These are phyloP conservation scores for Archips crataeganus DNA, from an alignment of 2,888 invertebrate genomes.

Conservation along the genomic window DNA sequence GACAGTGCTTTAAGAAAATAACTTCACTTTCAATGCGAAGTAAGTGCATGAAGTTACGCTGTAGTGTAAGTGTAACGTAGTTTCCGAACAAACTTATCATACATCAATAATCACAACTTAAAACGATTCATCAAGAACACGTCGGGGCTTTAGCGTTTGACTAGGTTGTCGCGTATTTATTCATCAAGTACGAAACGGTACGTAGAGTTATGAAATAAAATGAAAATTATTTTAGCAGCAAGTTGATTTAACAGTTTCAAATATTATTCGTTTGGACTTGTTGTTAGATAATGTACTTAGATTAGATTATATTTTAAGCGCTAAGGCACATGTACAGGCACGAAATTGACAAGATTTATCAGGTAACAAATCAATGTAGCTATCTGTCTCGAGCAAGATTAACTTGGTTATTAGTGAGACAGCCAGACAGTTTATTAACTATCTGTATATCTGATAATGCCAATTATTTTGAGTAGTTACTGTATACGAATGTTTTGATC, in stretches of 20 bases:
- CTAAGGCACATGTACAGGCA: slow-evolving; percentile 25
- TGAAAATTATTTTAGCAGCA: background rate
- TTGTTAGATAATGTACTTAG: background rate
- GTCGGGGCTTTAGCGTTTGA: no score
- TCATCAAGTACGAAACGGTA: no score
- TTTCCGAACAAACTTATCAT: no score
- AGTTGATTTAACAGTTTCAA: background rate
- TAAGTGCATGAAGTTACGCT: background rate
- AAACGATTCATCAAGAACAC: no score
- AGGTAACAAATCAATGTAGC: slow-evolving; percentile 39
- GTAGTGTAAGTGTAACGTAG: no score
- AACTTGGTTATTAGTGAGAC: slow-evolving; percentile 38
- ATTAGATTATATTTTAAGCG: slow-evolving; percentile 16
- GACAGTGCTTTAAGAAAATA: slow-evolving; percentile 22
- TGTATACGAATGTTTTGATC: slow-evolving; percentile 7
- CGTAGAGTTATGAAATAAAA: no score
- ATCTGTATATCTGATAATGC: slow-evolving; percentile 35
- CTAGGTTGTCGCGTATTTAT: no score
- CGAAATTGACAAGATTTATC: slow-evolving; percentile 39
- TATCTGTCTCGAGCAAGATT: slow-evolving; percentile 33
- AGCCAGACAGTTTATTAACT: slow-evolving; percentile 37
- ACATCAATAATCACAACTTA: no score
- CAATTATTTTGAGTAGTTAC: slow-evolving; percentile 30
- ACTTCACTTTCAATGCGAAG: slow-evolving; percentile 6
- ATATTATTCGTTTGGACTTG: background rate